Conservation (phyloP, 2,113 vertebrate genomes). For the Penelope pileata region DNA sequence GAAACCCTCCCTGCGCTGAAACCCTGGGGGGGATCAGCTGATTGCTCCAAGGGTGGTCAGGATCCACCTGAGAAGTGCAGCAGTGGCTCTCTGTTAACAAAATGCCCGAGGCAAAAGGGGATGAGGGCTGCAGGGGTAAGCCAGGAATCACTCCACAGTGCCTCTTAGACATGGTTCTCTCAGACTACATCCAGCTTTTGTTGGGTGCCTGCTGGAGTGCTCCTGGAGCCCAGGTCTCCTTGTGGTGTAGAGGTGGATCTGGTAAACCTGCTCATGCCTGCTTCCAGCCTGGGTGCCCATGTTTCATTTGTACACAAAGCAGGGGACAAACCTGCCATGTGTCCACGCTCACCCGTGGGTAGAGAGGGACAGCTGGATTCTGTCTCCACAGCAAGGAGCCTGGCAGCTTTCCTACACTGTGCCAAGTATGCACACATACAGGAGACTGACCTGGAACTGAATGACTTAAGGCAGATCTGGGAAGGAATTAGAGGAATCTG, state of each 20-base stretch:
- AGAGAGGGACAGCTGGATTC: background rate
- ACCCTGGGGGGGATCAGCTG: background rate
- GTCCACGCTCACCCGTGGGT: fast-evolving
- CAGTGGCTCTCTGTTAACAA: background rate
- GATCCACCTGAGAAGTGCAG: background rate
- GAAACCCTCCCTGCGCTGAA: background rate
- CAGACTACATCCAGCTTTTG: too few species aligned
- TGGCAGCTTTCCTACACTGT: background rate
- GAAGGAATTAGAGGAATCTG: background rate
- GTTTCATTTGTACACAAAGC: background rate
- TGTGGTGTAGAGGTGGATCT: background rate
- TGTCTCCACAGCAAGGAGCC: background rate
- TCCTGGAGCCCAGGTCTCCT: background rate
- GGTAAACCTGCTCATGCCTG: background rate
- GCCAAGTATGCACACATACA: background rate
- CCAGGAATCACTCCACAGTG: background rate
- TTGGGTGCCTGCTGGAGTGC: background rate
- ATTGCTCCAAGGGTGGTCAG: background rate
- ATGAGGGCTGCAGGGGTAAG: background rate
- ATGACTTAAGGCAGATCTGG: background rate
- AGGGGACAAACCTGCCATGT: background rate
- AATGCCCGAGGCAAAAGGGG: too few species aligned
- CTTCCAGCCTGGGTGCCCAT: background rate
- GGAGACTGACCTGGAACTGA: background rate
- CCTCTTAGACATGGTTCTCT: background rate